phyloP scores from a whole-genome alignment of 1,140 invertebrate species.

The Hylaeus volcanicus region DNA sequence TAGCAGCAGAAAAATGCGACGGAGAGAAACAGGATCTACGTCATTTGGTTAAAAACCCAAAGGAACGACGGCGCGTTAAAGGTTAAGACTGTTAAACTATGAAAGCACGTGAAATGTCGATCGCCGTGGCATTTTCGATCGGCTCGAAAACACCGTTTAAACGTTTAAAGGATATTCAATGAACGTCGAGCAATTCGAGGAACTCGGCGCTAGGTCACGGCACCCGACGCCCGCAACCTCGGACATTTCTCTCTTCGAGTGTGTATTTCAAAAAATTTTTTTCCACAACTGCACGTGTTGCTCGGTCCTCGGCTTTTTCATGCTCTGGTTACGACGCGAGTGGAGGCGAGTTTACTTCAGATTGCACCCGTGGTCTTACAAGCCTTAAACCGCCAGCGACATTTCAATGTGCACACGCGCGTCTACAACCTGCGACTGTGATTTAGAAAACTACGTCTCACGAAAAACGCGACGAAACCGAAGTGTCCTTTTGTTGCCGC shows the following conservation, averaged over 20 bases:
- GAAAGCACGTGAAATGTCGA: conserved; percentile 40
- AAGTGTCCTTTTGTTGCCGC: not conserved
- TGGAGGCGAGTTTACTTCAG: conserved; percentile 51
- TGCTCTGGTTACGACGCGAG: conserved; percentile 66
- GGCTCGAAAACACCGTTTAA: conserved; percentile 17
- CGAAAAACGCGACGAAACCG: conserved; percentile 3
- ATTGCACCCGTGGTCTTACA: conserved; percentile 40
- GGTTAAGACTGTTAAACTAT: not conserved
- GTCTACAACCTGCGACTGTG: not conserved
- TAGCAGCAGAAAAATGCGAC: no score
- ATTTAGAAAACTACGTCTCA: conserved; percentile 9
- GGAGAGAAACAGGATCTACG: not conserved
- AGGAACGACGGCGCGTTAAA: not conserved
- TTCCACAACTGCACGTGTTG: conserved; percentile 46
- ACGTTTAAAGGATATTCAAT: conserved; percentile 18
- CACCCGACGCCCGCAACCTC: not conserved
- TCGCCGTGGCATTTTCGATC: conserved; percentile 27
- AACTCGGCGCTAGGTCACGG: conserved; percentile 29
- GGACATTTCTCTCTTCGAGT: not conserved
- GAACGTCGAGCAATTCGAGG: conserved; percentile 36
- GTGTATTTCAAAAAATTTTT: conserved; percentile 21
- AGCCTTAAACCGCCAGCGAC: conserved; percentile 49
- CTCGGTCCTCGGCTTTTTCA: conserved; percentile 66
- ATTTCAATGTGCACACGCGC: conserved; percentile 34
- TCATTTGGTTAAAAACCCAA: not conserved